Conservation (phyloP, 2,797 vertebrate species). For the Diplodus sargus region DNA sequence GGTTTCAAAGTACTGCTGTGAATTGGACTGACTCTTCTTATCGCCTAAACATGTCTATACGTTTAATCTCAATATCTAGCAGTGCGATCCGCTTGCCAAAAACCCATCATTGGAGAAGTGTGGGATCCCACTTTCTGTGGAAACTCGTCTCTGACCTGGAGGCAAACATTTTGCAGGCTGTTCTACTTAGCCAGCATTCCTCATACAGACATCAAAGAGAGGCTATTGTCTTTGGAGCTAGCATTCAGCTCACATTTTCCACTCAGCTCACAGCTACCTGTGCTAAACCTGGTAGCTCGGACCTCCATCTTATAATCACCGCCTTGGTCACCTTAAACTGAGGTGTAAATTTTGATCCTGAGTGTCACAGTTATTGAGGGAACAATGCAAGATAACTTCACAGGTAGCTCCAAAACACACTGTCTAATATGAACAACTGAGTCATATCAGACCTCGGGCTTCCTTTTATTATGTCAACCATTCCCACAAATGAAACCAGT, state of each 20-base stretch:
- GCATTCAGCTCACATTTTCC: constrained; percentile 64
- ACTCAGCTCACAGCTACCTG: constrained; percentile 56
- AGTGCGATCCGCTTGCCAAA: constrained; percentile 23
- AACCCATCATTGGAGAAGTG: constrained; percentile 39
- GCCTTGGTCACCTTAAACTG: constrained; percentile 1
- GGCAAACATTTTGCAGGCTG: constrained; percentile 72
- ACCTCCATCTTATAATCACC: constrained; percentile 11
- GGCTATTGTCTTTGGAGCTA: constrained; percentile 62
- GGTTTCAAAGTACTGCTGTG: background rate
- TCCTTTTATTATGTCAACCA: constrained; percentile 40
- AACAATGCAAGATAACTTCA: background rate
- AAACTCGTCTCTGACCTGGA: constrained; percentile 71
- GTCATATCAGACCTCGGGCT: constrained; percentile 13
- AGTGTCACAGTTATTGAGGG: background rate
- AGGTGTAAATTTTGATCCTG: constrained; percentile 16
- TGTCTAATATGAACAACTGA: constrained; percentile 19
- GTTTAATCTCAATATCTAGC: constrained; percentile 9
- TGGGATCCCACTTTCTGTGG: constrained; percentile 53
- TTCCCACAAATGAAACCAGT: constrained; percentile 44
- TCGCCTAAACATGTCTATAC: background rate
- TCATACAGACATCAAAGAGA: constrained; percentile 71
- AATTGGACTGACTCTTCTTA: background rate
- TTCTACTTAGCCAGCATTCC: constrained; percentile 77
- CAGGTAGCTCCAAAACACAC: background rate
- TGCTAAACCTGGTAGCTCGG: constrained; percentile 28